A percentile compares a stretch with the other conserved stretches of the same genome.
These are phyloP conservation scores for Cataglyphis rosenhaueri DNA, from an alignment of 2,888 invertebrate species.

Conservation along the genomic window DNA sequence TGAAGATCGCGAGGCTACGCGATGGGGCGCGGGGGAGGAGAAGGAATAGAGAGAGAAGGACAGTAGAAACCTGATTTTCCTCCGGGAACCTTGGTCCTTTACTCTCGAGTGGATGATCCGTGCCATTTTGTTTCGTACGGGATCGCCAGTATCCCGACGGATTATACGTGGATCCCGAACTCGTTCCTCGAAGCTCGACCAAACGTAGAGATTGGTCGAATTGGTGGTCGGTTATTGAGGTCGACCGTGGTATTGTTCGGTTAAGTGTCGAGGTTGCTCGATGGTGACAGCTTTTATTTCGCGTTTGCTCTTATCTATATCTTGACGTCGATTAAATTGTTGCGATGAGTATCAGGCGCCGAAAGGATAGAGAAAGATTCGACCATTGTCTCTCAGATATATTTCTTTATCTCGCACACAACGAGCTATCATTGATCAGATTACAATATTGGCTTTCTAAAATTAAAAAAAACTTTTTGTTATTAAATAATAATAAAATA, in stretches of 20 bases:
- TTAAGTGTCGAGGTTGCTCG: slow-evolving; percentile 10
- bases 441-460: background rate
- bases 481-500: slow-evolving; percentile 6
- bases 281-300: slow-evolving; percentile 58
- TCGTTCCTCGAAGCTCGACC: background rate
- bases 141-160: slow-evolving; percentile 41
- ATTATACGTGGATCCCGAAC: slow-evolving; percentile 14
- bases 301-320: slow-evolving; percentile 21
- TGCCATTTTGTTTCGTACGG: slow-evolving; percentile 46
- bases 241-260: slow-evolving; percentile 21
- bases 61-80: slow-evolving; percentile 70
- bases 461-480: background rate
- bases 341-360: background rate
- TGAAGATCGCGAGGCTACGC: slow-evolving; percentile 62
- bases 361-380: background rate
- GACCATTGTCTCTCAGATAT: background rate
- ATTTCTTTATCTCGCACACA: background rate
- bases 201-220: slow-evolving; percentile 12
- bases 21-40: slow-evolving; percentile 52
- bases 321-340: slow-evolving; percentile 34
- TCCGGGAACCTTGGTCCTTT: slow-evolving; percentile 29
- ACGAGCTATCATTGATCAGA: background rate
- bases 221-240: slow-evolving; percentile 24
- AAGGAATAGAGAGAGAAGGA: background rate
- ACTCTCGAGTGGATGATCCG: slow-evolving; percentile 48